phyloP scores from a whole-genome alignment of 2,113 vertebrate species.

The Rhegmatorhina hoffmannsi region DNA sequence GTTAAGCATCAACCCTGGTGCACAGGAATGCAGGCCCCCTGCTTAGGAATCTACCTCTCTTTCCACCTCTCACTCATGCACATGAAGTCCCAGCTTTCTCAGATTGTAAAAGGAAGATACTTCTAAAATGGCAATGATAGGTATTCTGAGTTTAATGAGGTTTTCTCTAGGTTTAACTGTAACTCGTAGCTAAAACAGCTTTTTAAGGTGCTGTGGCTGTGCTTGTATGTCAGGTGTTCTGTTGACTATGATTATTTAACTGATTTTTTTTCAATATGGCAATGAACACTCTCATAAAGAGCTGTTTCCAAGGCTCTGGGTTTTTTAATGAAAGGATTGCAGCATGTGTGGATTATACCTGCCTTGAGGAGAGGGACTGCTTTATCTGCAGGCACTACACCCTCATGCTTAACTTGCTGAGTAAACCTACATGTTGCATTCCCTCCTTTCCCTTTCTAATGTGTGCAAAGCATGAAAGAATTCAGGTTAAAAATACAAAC shows the following conservation, averaged over 20 bases:
- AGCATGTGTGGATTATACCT: accelerated
- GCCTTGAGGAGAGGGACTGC: neutral
- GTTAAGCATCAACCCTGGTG: neutral
- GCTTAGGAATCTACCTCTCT: neutral
- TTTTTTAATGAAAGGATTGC: neutral
- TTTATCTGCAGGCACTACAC: neutral
- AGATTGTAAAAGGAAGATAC: neutral
- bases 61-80: neutral
- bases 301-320: accelerated
- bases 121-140: neutral
- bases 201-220: neutral
- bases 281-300: accelerated
- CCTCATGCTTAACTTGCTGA: accelerated
- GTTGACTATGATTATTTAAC: neutral
- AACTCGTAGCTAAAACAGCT: neutral
- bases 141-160: neutral
- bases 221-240: neutral
- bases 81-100: neutral
- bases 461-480: neutral
- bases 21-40: neutral
- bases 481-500: neutral
- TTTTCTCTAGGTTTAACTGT: neutral
- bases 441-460: neutral
- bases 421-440: neutral
- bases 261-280: neutral